These are phyloP conservation scores for Fragum sueziense DNA, from an alignment of 2,888 invertebrate genomes.

Conservation along the genomic window DNA sequence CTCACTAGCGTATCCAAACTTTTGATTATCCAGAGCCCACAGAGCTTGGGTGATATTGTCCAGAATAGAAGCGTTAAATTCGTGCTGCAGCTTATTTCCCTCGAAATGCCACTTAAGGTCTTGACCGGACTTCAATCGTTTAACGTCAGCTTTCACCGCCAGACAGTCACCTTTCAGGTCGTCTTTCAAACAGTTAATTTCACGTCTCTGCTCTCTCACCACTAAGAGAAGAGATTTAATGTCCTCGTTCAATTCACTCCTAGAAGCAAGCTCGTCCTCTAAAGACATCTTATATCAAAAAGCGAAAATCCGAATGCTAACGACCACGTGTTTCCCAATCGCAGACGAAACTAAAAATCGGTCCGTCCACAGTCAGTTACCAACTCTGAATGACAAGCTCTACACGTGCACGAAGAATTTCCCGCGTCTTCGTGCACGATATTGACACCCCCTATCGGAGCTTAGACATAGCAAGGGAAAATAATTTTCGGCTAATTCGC, in stretches of 20 bases:
- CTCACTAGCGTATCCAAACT: background rate
- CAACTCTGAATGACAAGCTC: too few species aligned
- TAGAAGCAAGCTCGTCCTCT: background rate
- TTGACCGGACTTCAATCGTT: constrained; percentile 2
- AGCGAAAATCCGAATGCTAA: too few species aligned
- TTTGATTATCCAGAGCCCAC: constrained; percentile 7
- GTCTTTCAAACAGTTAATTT: constrained; percentile 19
- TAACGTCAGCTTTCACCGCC: constrained; percentile 2
- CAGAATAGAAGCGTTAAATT: background rate
- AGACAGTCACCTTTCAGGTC: background rate
- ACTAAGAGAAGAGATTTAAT: background rate
- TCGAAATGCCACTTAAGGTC: constrained; percentile 10
- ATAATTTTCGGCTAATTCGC: too few species aligned
- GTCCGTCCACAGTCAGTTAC: too few species aligned
- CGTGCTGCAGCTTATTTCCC: background rate
- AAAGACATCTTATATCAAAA: too few species aligned
- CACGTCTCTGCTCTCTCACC: background rate
- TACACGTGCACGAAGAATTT: too few species aligned
- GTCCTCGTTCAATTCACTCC: background rate
- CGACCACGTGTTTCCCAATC: too few species aligned
- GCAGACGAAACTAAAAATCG: too few species aligned
- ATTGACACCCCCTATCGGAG: too few species aligned
- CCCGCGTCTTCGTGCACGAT: too few species aligned
- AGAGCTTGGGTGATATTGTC: constrained; percentile 2
- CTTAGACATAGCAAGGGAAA: too few species aligned